Evolutionary conservation across 2,113 vertebrate genomes (phyloP).

Genomic region (Castor canadensis): DNA sequence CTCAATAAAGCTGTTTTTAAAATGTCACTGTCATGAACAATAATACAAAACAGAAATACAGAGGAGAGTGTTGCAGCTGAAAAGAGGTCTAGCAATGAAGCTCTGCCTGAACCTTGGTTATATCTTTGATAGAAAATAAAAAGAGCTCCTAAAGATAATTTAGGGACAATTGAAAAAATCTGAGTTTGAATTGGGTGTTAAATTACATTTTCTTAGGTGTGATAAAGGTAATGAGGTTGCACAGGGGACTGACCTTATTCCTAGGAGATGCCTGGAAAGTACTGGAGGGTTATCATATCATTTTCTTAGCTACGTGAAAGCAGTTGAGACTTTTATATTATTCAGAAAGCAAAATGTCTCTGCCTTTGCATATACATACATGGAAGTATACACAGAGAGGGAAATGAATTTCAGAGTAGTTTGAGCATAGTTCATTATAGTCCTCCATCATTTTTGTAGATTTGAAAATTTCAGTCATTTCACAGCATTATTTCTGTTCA

Average conservation of each 20-base stretch:
- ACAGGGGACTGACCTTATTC: neutral
- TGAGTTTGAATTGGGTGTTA: neutral
- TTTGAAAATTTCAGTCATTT: neutral
- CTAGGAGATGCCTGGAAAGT: neutral
- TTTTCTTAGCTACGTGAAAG: neutral
- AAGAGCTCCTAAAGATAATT: neutral
- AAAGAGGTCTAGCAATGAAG: neutral
- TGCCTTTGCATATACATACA: rapidly evolving
- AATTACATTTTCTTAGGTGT: neutral
- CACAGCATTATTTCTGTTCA: neutral
- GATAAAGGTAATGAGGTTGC: neutral
- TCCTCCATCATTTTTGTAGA: neutral
- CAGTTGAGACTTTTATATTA: neutral
- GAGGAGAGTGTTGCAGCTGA: neutral
- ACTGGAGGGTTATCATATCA: neutral
- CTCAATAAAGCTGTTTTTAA: neutral
- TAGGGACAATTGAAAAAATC: neutral
- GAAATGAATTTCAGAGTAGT: neutral
- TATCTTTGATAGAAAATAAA: neutral
- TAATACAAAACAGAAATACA: neutral
- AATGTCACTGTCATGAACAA: neutral
- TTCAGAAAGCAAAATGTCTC: too few relatives aligned
- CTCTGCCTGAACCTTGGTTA: neutral
- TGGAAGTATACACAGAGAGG: neutral
- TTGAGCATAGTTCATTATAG: neutral